Base-by-base conservation (phyloP, 1,140 invertebrate genomes). In the Catajapyx aquilonaris region DNA sequence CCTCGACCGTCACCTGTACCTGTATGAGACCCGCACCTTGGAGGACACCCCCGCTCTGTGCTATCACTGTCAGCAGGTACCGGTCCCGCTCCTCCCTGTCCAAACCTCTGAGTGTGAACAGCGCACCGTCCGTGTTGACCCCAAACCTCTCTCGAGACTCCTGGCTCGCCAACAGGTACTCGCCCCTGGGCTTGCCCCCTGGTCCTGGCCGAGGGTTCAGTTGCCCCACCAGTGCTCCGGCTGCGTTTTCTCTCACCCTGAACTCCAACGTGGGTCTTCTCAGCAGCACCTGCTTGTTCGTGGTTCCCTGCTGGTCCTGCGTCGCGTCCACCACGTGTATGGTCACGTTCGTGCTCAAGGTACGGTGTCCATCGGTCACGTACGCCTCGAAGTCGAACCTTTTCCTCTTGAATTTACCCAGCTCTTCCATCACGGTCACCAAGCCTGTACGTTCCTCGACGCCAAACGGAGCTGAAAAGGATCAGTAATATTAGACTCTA, bases 361-460 rank as follows among this genome's bases (percentile, higher is more conserved):
- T 68, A 30, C 76, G 69, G 11, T 61, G 57, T 34, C 71, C 68
- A 51, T 75, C 65, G 1, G 70, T 71, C 0, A 78, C 79, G 16
- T 83, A 68, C 1, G 76, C 78, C 57, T 85, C 80, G 48, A 86
- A 81, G 32, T 83, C 73, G 49, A 79, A 86, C 15, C 68, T 53
- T 4, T 62, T 60, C 18, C 68, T 57, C 11, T 71, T 64, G 44
- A 70, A 85, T 38, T 76, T 72, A 2, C 68, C 59, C 36, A 86
- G 57, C 32, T 75, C 69, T 19, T 81, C 67, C 10, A 83, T 71
- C 1, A 88, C 81, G 4, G 76, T 83, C 18, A 94, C 83, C 1
- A 79, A 78, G 2, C 87, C 87, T 5, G 78, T 83, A 40, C 74
- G 61, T 44, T 85, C 76, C 57, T 93, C 84, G 21, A 93, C 81